Evolutionary conservation across 1,140 invertebrate species (phyloP).

Genomic region (Temnothorax longispinosus): DNA sequence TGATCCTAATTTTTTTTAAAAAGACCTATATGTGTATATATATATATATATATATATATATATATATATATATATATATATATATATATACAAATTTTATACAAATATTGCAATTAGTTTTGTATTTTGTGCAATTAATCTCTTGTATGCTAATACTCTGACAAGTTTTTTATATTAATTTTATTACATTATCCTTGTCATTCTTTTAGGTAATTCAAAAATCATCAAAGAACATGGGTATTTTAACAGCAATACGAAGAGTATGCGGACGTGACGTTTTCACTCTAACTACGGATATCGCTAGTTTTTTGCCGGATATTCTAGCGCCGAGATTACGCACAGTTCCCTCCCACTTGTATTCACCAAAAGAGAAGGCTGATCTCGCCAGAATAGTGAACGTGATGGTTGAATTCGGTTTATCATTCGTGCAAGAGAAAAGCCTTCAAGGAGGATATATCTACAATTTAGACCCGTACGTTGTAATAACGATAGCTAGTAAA

Average conservation of each 20-base stretch:
- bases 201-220: slow-evolving; percentile 87
- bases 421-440: slow-evolving; percentile 92
- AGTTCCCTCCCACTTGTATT: slow-evolving; percentile 91
- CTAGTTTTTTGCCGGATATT: slow-evolving; percentile 91
- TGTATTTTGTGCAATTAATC: not conserved
- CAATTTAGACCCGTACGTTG: slow-evolving; percentile 92
- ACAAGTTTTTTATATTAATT: not conserved
- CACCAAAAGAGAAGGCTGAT: slow-evolving; percentile 90
- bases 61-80: no score
- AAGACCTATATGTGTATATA: no score
- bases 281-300: slow-evolving; percentile 89
- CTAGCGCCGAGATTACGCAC: slow-evolving; percentile 92
- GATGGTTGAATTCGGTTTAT: slow-evolving; percentile 96
- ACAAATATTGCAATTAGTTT: not conserved
- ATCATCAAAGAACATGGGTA: slow-evolving; percentile 86
- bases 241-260: slow-evolving; percentile 87
- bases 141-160: not conserved
- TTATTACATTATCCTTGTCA: not conserved
- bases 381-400: slow-evolving; percentile 91
- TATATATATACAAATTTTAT: no score
- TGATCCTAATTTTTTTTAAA: no score
- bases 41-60: no score
- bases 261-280: slow-evolving; percentile 87
- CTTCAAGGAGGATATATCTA: slow-evolving; percentile 93
- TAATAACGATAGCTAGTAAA: not conserved